Base-by-base conservation (phyloP, 2,797 vertebrate genomes). In the Otolemur crassicaudatus region DNA sequence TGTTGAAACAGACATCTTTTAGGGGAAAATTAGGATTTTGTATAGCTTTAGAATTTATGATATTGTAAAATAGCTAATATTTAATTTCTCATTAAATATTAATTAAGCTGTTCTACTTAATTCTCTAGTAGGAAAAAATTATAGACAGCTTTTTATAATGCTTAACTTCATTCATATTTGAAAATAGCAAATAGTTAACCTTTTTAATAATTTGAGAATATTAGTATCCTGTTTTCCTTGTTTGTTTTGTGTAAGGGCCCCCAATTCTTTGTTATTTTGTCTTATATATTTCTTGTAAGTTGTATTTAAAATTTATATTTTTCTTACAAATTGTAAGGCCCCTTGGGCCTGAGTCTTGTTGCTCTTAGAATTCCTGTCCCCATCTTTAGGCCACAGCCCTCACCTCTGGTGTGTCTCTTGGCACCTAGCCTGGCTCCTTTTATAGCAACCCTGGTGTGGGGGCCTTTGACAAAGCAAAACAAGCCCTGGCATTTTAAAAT, bases 111-210 rank as follows among this genome's bases (percentile, higher is more conserved):
- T 76, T 94, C 46, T 97, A 76, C 29, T 79, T 80, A 80, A 58
- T 94, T 60, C 29, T 80, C 87, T 83, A 90, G 87, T 61, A 69
- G 60, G 72, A 93, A 94, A 63, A 40, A 25, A 43, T 81, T 83
- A 31, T 72, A 85, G 73, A 79, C 23, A 69, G 65, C 43, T 65
- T 91, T 95, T 25, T 84, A 27, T 25, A 83, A 10, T 61, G 72
- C 27, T 27, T 27, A 53, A 23, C 73, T 86, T 95, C 23, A 65
- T 34, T 70, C 34, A 80, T 94, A 40, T 65, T 90, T 27, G 60
- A 80, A 92, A 95, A 37, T 88, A 65, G 4, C 22, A 85, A 23
- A 7, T 77, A 81, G 46, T 85, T 72, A 77, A 58, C 17, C 13
- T 84, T 12, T 43, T 70, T 88, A 76, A 34, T 73, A 67, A 72